phyloP scores from a whole-genome alignment of 2,113 vertebrate species.

The Tylochromis polylepis region DNA sequence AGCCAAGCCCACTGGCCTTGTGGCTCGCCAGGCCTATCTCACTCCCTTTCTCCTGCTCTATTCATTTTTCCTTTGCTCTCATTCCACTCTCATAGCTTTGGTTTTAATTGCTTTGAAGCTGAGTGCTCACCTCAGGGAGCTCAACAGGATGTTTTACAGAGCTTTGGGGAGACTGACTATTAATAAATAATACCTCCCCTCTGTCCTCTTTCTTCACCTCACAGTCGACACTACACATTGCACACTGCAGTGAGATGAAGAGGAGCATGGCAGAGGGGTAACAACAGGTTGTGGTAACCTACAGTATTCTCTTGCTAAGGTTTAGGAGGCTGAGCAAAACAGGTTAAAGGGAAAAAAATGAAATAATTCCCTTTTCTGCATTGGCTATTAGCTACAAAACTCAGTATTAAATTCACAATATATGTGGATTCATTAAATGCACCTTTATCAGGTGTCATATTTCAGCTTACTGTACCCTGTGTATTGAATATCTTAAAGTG shows the following conservation, averaged over 20 bases:
- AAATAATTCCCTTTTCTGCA: not conserved
- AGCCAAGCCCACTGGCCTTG: constrained; percentile 9
- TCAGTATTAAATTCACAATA: not conserved
- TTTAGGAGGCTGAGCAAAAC: not conserved
- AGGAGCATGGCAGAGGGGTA: not conserved
- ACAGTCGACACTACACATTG: not conserved
- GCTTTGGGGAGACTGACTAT: constrained; percentile 64
- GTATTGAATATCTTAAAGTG: not conserved
- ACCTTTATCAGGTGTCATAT: constrained; percentile 2
- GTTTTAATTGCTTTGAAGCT: constrained; percentile 73
- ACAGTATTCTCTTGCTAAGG: not conserved
- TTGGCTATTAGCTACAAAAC: not conserved
- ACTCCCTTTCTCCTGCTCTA: not conserved
- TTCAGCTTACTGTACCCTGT: not conserved
- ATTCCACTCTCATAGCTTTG: constrained; percentile 25
- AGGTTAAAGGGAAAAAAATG: not conserved
- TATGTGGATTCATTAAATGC: constrained; percentile 1
- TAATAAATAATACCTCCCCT: constrained; percentile 67
- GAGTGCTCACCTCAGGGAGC: constrained; percentile 58
- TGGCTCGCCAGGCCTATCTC: not conserved
- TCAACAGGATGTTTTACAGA: constrained; percentile 71
- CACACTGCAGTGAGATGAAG: not conserved
- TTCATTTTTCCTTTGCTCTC: constrained; percentile 2
- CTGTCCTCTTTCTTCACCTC: constrained; percentile 24
- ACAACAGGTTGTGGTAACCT: not conserved